Conservation (phyloP, 2,797 vertebrate species). For the Syngnathus acus region DNA sequence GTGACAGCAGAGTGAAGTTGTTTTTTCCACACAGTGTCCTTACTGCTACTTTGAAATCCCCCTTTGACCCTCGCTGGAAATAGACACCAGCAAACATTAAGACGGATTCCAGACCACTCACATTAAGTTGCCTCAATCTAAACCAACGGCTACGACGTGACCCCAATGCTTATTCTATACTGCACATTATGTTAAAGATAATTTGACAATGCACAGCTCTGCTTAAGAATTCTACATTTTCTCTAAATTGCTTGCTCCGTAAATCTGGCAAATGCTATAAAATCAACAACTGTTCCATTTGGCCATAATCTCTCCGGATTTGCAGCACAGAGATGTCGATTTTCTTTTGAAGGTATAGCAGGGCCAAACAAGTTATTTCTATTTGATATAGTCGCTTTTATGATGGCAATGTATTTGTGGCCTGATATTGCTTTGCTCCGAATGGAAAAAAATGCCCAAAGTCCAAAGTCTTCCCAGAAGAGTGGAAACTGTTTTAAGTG, state of each 20-base stretch:
- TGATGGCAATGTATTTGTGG: constrained; percentile 7
- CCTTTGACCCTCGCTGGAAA: constrained; percentile 20
- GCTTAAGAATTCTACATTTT: constrained; percentile 2
- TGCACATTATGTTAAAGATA: constrained; percentile 7
- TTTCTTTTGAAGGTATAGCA: constrained; percentile 25
- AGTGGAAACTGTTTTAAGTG: background rate
- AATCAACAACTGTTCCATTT: constrained; percentile 25
- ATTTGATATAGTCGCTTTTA: background rate
- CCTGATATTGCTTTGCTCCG: background rate
- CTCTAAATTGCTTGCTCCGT: constrained; percentile 12
- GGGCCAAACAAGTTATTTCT: constrained; percentile 20
- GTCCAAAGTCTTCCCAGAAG: background rate
- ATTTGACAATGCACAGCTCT: background rate
- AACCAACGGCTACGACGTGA: constrained; percentile 36
- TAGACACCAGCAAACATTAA: constrained; percentile 25
- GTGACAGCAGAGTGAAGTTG: constrained; percentile 3
- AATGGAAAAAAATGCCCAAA: background rate
- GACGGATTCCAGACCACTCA: constrained; percentile 40
- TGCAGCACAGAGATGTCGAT: background rate
- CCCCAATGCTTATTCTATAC: constrained; percentile 15
- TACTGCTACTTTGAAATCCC: constrained; percentile 17
- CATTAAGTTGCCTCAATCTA: constrained; percentile 34
- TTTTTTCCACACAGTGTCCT: constrained; percentile 9
- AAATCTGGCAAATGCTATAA: constrained; percentile 19
- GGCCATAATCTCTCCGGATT: constrained; percentile 28